Evolutionary conservation across 37 sponge, comb jelly and placozoan genomes (phyloP), one percentile per base, ranked within the genome.

Genomic region (Corticium candelabrum): DNA sequence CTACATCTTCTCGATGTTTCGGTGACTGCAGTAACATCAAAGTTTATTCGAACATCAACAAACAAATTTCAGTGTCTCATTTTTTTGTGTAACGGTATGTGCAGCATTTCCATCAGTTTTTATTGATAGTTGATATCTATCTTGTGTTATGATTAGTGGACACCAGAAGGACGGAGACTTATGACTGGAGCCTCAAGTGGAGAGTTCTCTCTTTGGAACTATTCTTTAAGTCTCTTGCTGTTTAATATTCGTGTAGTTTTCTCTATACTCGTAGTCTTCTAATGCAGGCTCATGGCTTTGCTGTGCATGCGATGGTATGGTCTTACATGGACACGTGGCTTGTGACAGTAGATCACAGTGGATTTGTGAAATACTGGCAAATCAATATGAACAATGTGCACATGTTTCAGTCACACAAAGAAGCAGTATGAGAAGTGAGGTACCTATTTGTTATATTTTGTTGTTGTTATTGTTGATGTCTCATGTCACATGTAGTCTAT

Each of bases 301-400:
- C 94, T 3, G 81, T 97, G 1, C 87, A 94, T 15, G 87, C 87
- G 39, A 97, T 97, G 92, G 36, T 35, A 43, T 97, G 94, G 91
- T 89, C 86, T 68, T 90, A 93, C 62, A 83, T 89, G 76, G 90
- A 90, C 5, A 75, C 75, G 36, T 97, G 99, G 99, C 80, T 97
- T 84, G 81, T 90, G n/a, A n/a, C n/a, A n/a, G n/a, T n/a, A n/a
- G n/a, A 67, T 7, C 79, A 69, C 31, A 87, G 89, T 70, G 92
- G 92, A 86, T n/a, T n/a, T n/a, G n/a, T n/a, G n/a, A n/a, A n/a
- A n/a, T 97, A 97, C 82, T 97, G 99, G 99, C 99, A 97, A 88
- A 69, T 84, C 4, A 93, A 97, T 82, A 86, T 97, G 87, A 93
- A 93, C 85, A 93, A 90, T 70, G 94, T 97, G 5, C 89, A 97